A percentile compares a stretch with the other conserved stretches of the same genome.
Evolutionary conservation across 2,888 invertebrate genomes (phyloP).

Genomic region (Rugalucina vietnamica): DNA sequence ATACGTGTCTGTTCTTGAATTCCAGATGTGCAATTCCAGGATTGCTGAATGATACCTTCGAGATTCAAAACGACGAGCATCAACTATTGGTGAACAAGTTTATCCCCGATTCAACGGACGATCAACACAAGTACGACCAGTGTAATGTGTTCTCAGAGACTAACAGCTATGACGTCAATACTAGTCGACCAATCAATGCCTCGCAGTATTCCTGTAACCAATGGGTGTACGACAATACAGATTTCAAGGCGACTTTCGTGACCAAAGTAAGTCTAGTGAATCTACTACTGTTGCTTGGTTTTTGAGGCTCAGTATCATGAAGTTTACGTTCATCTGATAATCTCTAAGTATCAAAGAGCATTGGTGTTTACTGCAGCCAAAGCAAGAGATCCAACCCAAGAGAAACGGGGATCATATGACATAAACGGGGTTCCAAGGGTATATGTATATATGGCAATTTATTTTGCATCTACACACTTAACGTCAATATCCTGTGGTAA

Average conservation of each 20-base stretch:
- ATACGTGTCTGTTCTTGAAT: no score
- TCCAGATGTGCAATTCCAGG: slow-evolving; percentile 61
- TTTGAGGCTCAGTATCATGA: no score
- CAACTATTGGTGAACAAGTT: slow-evolving; percentile 40
- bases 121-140: slow-evolving; percentile 26
- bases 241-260: slow-evolving; percentile 60
- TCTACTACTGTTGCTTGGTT: no score
- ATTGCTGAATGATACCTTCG: slow-evolving; percentile 53
- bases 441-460: no score
- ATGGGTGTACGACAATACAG: slow-evolving; percentile 68
- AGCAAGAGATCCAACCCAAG: no score
- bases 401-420: no score
- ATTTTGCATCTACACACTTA: no score
- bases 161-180: neutral
- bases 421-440: no score
- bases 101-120: slow-evolving; percentile 49
- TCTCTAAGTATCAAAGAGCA: no score
- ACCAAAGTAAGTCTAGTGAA: slow-evolving; percentile 62
- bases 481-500: no score
- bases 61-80: slow-evolving; percentile 43
- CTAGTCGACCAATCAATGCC: neutral
- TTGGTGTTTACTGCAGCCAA: no score
- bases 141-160: slow-evolving; percentile 40
- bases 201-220: slow-evolving; percentile 44
- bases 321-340: no score